These are phyloP conservation scores for Pollimyrus isidori DNA, from an alignment of 2,113 vertebrate genomes.

Conservation along the genomic window DNA sequence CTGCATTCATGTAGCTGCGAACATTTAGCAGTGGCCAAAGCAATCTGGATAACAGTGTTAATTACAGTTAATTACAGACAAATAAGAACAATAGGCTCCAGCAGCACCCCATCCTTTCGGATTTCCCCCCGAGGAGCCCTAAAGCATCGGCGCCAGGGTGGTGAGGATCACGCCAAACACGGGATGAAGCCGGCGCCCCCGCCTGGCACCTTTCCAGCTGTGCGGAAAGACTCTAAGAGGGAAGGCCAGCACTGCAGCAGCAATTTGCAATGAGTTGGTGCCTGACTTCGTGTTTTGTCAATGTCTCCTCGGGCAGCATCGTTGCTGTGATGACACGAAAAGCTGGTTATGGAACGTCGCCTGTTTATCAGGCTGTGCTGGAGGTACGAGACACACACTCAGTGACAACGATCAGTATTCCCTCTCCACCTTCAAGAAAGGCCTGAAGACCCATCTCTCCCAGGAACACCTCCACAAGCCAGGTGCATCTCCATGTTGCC, in stretches of 20 bases:
- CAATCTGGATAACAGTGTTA: not conserved
- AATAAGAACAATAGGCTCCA: not conserved
- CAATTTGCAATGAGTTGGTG: not conserved
- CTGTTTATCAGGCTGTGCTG: not conserved
- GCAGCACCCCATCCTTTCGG: not conserved
- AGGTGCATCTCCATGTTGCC: not conserved
- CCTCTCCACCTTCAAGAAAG: not conserved
- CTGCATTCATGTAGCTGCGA: not conserved
- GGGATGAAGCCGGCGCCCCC: not conserved
- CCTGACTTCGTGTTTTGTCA: not conserved
- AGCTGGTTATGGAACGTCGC: not conserved
- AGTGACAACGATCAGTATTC: not conserved
- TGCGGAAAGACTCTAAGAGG: not conserved
- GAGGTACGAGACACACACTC: not conserved
- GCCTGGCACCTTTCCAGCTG: not conserved
- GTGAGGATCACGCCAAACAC: not conserved
- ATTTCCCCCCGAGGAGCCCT: not conserved
- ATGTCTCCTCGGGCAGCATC: not conserved
- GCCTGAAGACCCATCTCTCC: not conserved
- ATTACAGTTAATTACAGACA: not conserved
- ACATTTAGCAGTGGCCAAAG: not conserved
- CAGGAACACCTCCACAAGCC: not conserved
- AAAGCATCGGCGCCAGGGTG: not conserved
- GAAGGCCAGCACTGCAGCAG: not conserved
- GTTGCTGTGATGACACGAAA: not conserved